Percentiles rank a stretch among this genome's conserved stretches.
phyloP scores from a whole-genome alignment of 2,113 vertebrate genomes.

The Channa maculata region DNA sequence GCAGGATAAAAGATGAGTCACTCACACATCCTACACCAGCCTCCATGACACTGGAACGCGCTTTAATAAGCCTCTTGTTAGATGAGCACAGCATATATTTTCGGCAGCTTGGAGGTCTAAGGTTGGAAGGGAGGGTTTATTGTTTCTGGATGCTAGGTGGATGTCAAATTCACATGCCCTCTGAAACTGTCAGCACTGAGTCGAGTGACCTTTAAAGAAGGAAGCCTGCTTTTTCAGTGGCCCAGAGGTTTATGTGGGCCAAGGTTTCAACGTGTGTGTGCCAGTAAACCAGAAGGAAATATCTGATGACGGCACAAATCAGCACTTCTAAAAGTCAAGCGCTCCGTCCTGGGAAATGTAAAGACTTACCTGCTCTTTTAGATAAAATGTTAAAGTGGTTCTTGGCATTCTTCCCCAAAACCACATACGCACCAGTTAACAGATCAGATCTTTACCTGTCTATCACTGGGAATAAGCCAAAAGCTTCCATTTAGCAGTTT shows the following conservation, averaged over 20 bases:
- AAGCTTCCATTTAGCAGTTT: conserved; percentile 16
- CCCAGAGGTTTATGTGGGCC: conserved; percentile 19
- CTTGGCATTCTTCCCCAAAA: neutral
- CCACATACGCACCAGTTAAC: conserved; percentile 2
- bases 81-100: conserved; percentile 31
- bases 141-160: conserved; percentile 55
- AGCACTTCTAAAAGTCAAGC: conserved; percentile 70
- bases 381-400: conserved; percentile 7
- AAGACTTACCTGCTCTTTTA: conserved; percentile 51
- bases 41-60: conserved; percentile 28
- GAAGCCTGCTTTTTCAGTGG: conserved; percentile 46
- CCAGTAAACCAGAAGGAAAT: conserved; percentile 59
- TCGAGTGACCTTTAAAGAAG: conserved; percentile 63
- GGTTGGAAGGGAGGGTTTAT: conserved; percentile 44
- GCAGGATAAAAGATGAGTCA: conserved; percentile 62
- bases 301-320: conserved; percentile 68
- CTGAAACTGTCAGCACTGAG: conserved; percentile 59
- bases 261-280: conserved; percentile 26
- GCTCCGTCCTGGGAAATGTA: conserved; percentile 58
- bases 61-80: conserved; percentile 30
- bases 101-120: conserved; percentile 42
- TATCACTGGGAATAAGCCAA: conserved; percentile 11
- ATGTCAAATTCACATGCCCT: conserved; percentile 55
- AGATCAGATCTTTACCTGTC: conserved; percentile 23
- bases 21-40: conserved; percentile 33